Evolutionary conservation across 1,140 invertebrate species (phyloP).

Genomic region (Ostrea denselamellosa): DNA sequence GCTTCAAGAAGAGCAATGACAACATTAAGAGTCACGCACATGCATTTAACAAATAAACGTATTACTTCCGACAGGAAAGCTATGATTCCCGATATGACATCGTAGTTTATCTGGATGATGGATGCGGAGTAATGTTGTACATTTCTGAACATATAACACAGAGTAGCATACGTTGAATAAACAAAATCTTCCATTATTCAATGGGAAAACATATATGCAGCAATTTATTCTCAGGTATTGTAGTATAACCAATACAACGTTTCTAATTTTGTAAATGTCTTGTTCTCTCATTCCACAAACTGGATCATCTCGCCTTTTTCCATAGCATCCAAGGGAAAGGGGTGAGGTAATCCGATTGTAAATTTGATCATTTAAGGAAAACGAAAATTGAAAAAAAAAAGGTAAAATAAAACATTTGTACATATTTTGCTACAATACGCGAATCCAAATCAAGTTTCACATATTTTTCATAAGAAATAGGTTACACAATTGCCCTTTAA

Average conservation of each 20-base stretch:
- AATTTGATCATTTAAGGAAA: neutral
- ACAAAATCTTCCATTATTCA: slow-evolving; percentile 20
- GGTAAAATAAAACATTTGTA: neutral
- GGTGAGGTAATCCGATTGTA: too few relatives aligned
- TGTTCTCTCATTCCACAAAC: neutral
- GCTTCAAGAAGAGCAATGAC: neutral
- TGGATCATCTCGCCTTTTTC: too few relatives aligned
- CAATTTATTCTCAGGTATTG: neutral
- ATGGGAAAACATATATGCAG: neutral
- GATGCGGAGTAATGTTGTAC: neutral
- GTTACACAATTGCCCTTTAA: too few relatives aligned
- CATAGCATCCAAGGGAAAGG: too few relatives aligned
- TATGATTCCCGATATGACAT: neutral
- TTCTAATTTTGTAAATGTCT: neutral
- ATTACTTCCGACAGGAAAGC: slow-evolving; percentile 5
- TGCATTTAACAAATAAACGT: neutral
- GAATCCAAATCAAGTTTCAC: neutral
- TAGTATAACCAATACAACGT: neutral
- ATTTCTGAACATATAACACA: neutral
- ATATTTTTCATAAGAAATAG: too few relatives aligned
- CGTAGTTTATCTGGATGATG: slow-evolving; percentile 23
- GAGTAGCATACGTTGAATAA: neutral
- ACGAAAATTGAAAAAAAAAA: neutral
- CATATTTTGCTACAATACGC: neutral
- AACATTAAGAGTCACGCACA: neutral